Percentiles rank a stretch among this genome's conserved stretches.
Evolutionary conservation across 2,888 invertebrate species (phyloP).

Genomic region (Thera obeliscata): DNA sequence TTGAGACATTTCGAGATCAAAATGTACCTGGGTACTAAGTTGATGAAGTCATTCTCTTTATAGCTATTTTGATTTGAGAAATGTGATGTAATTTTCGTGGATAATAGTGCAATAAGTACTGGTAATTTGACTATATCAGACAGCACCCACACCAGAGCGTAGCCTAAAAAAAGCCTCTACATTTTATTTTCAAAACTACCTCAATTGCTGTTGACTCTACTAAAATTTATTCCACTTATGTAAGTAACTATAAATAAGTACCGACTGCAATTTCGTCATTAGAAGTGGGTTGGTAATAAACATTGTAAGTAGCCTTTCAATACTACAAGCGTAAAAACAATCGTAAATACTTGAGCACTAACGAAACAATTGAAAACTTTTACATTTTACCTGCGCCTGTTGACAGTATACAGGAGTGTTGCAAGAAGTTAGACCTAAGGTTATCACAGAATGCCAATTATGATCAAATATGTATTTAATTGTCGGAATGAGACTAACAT

Average conservation of each 20-base stretch:
- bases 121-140: no score
- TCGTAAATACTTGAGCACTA: slow-evolving; percentile 1
- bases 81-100: no score
- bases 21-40: slow-evolving; percentile 32
- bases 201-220: neutral
- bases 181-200: neutral
- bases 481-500: neutral
- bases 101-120: no score
- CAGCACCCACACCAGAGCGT: no score
- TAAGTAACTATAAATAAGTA: neutral
- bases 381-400: neutral
- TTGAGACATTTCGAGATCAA: slow-evolving; percentile 47
- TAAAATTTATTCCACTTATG: neutral
- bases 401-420: neutral
- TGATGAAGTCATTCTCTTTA: slow-evolving; percentile 34
- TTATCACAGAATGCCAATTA: slow-evolving; percentile 4
- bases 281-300: slow-evolving; percentile 8
- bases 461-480: neutral
- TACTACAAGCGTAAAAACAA: neutral
- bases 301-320: neutral
- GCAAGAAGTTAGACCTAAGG: neutral
- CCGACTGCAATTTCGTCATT: slow-evolving; percentile 6
- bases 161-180: no score
- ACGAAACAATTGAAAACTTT: slow-evolving; percentile 4
- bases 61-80: no score